Conservation (phyloP, 2,797 vertebrate species). For the Coluber constrictor region DNA sequence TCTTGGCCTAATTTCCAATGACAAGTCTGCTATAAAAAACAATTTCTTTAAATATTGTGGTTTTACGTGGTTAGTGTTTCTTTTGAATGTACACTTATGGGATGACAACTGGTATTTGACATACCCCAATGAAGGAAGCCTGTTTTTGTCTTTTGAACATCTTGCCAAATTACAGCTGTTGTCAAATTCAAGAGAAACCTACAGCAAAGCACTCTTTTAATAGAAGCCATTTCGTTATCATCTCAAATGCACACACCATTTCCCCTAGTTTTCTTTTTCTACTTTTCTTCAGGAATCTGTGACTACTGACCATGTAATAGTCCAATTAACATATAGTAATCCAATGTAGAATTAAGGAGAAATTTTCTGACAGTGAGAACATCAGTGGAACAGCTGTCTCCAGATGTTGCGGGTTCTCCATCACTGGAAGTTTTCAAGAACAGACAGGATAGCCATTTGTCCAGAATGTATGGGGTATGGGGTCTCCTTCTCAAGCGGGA, state of each 20-base stretch:
- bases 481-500: too few relatives aligned
- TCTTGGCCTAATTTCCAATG: not conserved
- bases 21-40: not conserved
- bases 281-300: not conserved
- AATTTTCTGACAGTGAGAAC: not conserved
- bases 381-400: not conserved
- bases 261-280: not conserved
- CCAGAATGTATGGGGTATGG: not conserved
- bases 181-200: not conserved
- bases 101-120: not conserved
- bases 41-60: not conserved
- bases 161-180: not conserved
- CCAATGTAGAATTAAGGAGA: not conserved
- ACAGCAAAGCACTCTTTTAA: not conserved
- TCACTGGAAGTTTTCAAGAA: not conserved
- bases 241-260: not conserved
- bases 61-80: not conserved
- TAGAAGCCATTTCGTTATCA: not conserved
- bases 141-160: not conserved
- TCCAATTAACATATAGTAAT: not conserved
- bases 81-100: not conserved
- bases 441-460: not conserved
- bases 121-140: not conserved
- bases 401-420: not conserved
- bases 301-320: not conserved